Conservation (phyloP, 2,113 vertebrate species). For the Sciurus niger region DNA sequence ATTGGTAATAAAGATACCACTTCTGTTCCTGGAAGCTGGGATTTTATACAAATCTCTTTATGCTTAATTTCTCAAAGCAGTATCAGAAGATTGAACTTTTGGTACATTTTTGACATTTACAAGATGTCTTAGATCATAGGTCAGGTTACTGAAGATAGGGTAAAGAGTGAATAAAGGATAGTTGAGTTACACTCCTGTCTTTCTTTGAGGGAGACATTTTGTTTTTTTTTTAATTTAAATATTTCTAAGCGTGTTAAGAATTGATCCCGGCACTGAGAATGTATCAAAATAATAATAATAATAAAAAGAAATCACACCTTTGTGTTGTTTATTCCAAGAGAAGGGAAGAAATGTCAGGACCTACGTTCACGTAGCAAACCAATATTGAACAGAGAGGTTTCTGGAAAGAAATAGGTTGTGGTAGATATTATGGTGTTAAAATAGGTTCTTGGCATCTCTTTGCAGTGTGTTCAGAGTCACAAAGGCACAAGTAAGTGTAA, state of each 20-base stretch:
- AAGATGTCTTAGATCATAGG: background rate
- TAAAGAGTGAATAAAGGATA: background rate
- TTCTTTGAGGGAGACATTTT: background rate
- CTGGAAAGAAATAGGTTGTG: background rate
- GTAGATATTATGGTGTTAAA: background rate
- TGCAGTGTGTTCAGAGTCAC: background rate
- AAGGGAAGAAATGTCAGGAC: background rate
- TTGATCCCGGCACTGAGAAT: background rate
- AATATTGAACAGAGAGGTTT: background rate
- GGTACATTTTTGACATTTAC: conserved; percentile 27
- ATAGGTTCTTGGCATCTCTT: background rate
- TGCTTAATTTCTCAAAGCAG: background rate
- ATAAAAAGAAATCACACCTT: background rate
- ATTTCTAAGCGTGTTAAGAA: background rate
- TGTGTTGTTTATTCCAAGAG: background rate
- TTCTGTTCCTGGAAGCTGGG: background rate
- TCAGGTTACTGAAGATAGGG: background rate
- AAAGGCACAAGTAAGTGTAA: background rate
- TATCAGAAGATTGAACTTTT: background rate
- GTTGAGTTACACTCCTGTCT: background rate
- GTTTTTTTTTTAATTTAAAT: background rate
- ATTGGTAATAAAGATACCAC: background rate
- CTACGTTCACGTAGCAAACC: background rate
- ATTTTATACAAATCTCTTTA: background rate
- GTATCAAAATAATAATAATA: background rate